Percentiles rank a stretch among this genome's conserved stretches.
Evolutionary conservation across 2,888 invertebrate genomes (phyloP).

Genomic region (Cephus rjabovi): DNA sequence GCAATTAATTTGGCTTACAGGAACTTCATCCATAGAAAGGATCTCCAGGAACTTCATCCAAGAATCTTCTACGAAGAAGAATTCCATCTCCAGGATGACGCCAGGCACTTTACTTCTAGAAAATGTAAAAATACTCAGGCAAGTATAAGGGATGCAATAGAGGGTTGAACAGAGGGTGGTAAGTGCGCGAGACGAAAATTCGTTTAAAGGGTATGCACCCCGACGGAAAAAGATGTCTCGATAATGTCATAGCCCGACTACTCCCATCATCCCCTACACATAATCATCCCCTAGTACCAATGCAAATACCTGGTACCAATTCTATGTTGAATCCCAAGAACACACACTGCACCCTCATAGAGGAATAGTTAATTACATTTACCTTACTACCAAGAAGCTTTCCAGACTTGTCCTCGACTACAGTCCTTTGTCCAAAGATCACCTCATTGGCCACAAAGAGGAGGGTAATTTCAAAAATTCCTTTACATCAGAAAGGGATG

Average conservation of each 20-base stretch:
- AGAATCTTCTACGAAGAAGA: background rate
- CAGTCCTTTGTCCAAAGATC: background rate
- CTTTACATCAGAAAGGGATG: slow-evolving; percentile 12
- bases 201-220: slow-evolving; percentile 29
- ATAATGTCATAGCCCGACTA: background rate
- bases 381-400: background rate
- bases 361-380: background rate
- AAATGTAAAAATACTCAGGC: background rate
- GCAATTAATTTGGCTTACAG: background rate
- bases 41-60: too few relatives aligned
- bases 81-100: background rate
- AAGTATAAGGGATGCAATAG: background rate
- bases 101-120: background rate
- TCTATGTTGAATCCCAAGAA: background rate
- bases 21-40: background rate
- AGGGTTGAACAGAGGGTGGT: slow-evolving; percentile 9
- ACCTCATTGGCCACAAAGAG: background rate
- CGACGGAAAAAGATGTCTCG: background rate
- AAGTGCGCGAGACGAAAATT: slow-evolving; percentile 42
- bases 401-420: background rate
- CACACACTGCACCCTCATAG: background rate
- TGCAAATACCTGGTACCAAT: background rate
- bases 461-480: slow-evolving; percentile 39
- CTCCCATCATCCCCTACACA: background rate
- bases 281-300: background rate